phyloP scores from a whole-genome alignment of 1,140 invertebrate species.

The Antheraea pernyi region DNA sequence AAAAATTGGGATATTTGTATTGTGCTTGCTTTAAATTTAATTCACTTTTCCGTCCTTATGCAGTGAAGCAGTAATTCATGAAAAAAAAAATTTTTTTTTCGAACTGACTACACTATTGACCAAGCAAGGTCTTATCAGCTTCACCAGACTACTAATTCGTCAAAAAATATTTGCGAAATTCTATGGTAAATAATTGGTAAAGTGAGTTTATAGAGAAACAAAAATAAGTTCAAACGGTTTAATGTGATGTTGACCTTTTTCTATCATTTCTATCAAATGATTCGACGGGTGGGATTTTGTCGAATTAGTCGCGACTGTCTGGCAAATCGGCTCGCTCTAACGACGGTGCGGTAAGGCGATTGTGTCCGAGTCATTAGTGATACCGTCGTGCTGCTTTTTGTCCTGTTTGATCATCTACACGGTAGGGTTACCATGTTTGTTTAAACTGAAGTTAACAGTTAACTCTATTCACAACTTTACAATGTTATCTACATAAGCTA shows the following conservation, averaged over 20 bases:
- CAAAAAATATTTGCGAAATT: neutral
- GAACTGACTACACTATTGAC: no score
- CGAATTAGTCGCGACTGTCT: slow-evolving; percentile 5
- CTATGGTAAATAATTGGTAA: neutral
- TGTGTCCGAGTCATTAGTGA: slow-evolving; percentile 16
- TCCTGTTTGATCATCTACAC: slow-evolving; percentile 4
- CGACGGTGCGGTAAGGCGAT: slow-evolving; percentile 12
- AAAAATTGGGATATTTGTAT: no score
- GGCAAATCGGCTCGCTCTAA: slow-evolving; percentile 5
- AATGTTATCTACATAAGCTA: no score
- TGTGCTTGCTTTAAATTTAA: no score
- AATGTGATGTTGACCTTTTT: slow-evolving; percentile 7
- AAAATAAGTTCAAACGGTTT: neutral
- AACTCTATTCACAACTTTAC: neutral
- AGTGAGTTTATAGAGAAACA: neutral
- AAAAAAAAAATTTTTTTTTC: no score
- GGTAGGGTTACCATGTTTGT: neutral
- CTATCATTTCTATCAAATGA: neutral
- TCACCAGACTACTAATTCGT: neutral
- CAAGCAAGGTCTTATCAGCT: no score
- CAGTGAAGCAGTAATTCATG: no score
- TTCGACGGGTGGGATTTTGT: neutral
- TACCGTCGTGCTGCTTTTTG: slow-evolving; percentile 8
- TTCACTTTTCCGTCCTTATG: no score
- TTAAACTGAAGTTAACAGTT: neutral